These are phyloP conservation scores for Hoplias malabaricus DNA, from an alignment of 2,113 vertebrate genomes.

Conservation along the genomic window DNA sequence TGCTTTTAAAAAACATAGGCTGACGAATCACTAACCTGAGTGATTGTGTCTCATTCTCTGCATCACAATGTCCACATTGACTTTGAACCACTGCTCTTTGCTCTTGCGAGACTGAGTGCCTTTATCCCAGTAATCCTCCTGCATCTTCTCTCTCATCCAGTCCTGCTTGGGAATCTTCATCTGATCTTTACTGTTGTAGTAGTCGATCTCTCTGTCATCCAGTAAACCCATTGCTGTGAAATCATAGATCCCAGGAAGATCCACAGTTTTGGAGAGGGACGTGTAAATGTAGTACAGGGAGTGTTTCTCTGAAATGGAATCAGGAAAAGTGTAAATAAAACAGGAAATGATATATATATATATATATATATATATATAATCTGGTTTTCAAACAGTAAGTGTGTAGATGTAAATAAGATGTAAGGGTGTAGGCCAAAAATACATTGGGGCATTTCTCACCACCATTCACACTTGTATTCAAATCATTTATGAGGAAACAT, in stretches of 20 bases:
- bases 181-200: constrained; percentile 42
- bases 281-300: constrained; percentile 61
- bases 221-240: constrained; percentile 57
- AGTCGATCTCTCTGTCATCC: constrained; percentile 53
- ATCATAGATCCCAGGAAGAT: constrained; percentile 38
- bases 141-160: constrained; percentile 55
- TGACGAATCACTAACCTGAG: constrained; percentile 17
- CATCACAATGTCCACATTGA: constrained; percentile 55
- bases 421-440: too few relatives aligned
- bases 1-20: too few relatives aligned
- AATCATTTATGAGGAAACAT: too few relatives aligned
- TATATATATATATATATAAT: too few relatives aligned
- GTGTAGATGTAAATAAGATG: too few relatives aligned
- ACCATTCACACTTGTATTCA: too few relatives aligned
- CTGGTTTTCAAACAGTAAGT: too few relatives aligned
- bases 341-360: too few relatives aligned
- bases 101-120: constrained; percentile 54
- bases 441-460: too few relatives aligned
- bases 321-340: background rate
- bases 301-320: constrained; percentile 54
- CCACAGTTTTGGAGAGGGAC: constrained; percentile 24
- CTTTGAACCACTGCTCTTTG: constrained; percentile 55
- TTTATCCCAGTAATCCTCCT: constrained; percentile 50
- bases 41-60: constrained; percentile 42
- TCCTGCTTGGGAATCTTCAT: constrained; percentile 34